These are phyloP conservation scores for Drosophila orosa DNA, from an alignment of 1,140 invertebrate genomes.

Conservation along the genomic window DNA sequence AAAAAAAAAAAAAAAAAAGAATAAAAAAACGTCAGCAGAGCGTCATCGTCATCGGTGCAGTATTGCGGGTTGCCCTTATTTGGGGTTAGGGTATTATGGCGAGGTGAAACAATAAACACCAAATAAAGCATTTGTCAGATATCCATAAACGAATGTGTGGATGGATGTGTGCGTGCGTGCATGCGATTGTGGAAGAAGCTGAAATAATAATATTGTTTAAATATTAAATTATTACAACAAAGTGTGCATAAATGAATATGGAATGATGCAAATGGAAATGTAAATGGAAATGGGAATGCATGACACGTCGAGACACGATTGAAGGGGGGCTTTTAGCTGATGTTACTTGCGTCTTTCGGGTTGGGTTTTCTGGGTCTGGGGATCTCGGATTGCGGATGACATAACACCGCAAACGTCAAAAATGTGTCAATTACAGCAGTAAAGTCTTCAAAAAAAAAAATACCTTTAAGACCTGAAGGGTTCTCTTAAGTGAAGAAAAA, in stretches of 20 bases:
- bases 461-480: not conserved
- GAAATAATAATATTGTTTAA: constrained; percentile 74
- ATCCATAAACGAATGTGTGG: constrained; percentile 55
- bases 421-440: constrained; percentile 42
- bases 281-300: constrained; percentile 55
- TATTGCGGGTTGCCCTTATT: constrained; percentile 47
- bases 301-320: constrained; percentile 63
- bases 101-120: constrained; percentile 77
- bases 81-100: constrained; percentile 62
- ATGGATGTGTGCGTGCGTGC: constrained; percentile 4
- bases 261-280: constrained; percentile 66
- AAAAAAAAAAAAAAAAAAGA: no score
- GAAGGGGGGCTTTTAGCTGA: constrained; percentile 6
- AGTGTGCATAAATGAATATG: constrained; percentile 79
- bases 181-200: constrained; percentile 13
- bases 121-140: constrained; percentile 77
- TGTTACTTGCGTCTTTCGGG: constrained; percentile 20
- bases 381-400: constrained; percentile 48
- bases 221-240: constrained; percentile 81
- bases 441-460: not conserved
- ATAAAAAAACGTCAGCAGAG: constrained; percentile 19
- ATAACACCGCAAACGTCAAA: constrained; percentile 56
- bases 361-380: constrained; percentile 15
- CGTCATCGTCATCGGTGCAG: constrained; percentile 24
- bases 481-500: not conserved